Percentiles rank a stretch among this genome's conserved stretches.
Conservation (phyloP, 2,113 vertebrate species). For the Oreochromis tanganicae region DNA sequence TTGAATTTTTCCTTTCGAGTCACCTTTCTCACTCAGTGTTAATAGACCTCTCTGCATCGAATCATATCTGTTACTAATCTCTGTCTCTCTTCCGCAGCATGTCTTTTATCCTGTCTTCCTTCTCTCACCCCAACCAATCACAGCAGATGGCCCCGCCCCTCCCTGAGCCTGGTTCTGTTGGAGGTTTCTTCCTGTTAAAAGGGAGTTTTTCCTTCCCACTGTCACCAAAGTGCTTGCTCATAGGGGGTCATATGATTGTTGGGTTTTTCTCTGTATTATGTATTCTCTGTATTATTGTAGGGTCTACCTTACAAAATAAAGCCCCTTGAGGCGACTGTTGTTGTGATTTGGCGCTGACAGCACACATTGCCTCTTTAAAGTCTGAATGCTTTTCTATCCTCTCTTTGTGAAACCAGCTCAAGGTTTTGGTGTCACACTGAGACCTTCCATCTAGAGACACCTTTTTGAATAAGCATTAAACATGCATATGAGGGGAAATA, state of each 20-base stretch:
- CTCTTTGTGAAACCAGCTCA: not conserved
- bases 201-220: not conserved
- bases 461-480: not conserved
- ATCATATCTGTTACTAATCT: not conserved
- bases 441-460: not conserved
- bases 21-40: not conserved
- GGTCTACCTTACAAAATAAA: not conserved
- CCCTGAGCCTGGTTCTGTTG: fast-evolving
- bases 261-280: not conserved
- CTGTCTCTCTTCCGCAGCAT: fast-evolving
- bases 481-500: not conserved
- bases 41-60: not conserved
- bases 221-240: not conserved
- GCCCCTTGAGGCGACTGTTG: fast-evolving
- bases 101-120: fast-evolving
- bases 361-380: not conserved
- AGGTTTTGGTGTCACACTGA: not conserved
- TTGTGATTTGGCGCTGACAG: not conserved
- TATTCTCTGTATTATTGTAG: not conserved
- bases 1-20: no score
- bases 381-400: not conserved
- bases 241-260: not conserved
- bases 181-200: not conserved
- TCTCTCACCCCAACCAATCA: not conserved
- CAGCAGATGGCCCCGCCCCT: not conserved